phyloP scores from a whole-genome alignment of 2,888 invertebrate genomes.

The Stegophylla sp. region DNA sequence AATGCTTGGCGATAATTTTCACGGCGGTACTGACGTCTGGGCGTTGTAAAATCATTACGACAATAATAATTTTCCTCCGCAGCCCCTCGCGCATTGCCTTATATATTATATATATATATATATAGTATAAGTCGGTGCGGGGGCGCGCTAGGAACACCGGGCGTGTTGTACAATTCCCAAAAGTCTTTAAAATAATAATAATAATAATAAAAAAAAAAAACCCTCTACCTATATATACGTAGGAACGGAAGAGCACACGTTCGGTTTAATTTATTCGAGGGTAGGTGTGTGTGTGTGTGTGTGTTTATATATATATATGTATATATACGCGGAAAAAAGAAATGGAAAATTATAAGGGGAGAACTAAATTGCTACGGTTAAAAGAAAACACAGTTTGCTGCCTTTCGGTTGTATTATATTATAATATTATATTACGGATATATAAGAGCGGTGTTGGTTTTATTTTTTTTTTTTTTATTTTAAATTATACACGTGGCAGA shows the following conservation, averaged over 20 bases:
- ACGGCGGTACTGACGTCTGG: constrained; percentile 35
- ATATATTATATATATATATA: no score
- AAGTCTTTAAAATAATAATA: constrained; percentile 52
- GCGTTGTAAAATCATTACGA: constrained; percentile 58
- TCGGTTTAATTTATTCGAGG: constrained; percentile 56
- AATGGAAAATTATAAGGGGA: constrained; percentile 52
- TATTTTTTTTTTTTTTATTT: constrained; percentile 32
- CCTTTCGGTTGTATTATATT: constrained; percentile 38
- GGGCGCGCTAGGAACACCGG: no score
- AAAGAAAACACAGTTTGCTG: constrained; percentile 45
- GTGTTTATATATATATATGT: neutral
- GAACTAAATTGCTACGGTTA: constrained; percentile 53
- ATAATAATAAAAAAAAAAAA: constrained; percentile 27
- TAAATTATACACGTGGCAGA: constrained; percentile 25
- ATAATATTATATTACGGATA: no score
- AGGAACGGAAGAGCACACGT: constrained; percentile 33
- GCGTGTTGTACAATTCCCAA: constrained; percentile 47
- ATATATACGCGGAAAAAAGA: constrained; percentile 17
- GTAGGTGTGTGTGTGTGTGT: neutral
- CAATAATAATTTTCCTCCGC: constrained; percentile 48
- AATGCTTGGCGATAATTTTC: constrained; percentile 55
- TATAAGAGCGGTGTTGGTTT: neutral
- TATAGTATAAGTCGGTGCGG: constrained; percentile 33
- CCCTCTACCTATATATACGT: constrained; percentile 3
- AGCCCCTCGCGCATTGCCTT: neutral